A percentile compares a stretch with the other conserved stretches of the same genome.
Conservation (phyloP, 2,888 invertebrate species). For the Galerucella nymphaeae region DNA sequence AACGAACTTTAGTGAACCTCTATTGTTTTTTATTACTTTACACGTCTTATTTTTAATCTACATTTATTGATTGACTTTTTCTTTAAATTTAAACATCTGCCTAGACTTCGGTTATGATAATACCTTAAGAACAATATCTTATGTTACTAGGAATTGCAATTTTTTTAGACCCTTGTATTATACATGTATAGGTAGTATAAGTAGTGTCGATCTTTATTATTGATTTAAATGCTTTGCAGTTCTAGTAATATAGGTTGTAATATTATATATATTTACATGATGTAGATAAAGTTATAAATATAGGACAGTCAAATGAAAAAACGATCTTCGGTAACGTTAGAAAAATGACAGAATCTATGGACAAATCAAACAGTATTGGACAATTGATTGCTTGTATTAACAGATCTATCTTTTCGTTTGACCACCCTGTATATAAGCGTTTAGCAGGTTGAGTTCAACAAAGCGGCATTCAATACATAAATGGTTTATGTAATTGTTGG, state of each 20-base stretch:
- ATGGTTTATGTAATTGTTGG: too few species aligned
- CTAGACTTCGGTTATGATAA: conserved; percentile 42
- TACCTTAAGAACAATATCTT: conserved; percentile 49
- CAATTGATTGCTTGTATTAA: too few species aligned
- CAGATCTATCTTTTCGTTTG: neutral
- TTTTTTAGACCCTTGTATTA: conserved; percentile 44
- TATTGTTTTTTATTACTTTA: too few species aligned
- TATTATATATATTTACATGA: conserved; percentile 48
- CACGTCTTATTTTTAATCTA: too few species aligned
- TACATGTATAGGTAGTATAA: conserved; percentile 47
- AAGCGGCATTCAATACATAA: neutral
- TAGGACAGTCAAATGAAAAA: conserved; percentile 33
- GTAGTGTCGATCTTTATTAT: conserved; percentile 38
- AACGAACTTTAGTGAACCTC: too few species aligned
- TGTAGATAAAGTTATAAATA: conserved; percentile 50
- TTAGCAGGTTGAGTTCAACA: conserved; percentile 10
- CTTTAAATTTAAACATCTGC: neutral
- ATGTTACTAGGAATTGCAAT: conserved; percentile 59
- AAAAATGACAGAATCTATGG: too few species aligned
- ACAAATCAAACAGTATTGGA: too few species aligned
- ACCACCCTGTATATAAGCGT: conserved; percentile 8
- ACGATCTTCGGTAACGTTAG: too few species aligned
- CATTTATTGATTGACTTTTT: neutral
- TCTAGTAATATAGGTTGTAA: conserved; percentile 61
- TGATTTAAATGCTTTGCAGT: conserved; percentile 52